A percentile compares a stretch with the other conserved stretches of the same genome.
Conservation (phyloP, 1,140 invertebrate genomes). For the Cephus cinctus region DNA sequence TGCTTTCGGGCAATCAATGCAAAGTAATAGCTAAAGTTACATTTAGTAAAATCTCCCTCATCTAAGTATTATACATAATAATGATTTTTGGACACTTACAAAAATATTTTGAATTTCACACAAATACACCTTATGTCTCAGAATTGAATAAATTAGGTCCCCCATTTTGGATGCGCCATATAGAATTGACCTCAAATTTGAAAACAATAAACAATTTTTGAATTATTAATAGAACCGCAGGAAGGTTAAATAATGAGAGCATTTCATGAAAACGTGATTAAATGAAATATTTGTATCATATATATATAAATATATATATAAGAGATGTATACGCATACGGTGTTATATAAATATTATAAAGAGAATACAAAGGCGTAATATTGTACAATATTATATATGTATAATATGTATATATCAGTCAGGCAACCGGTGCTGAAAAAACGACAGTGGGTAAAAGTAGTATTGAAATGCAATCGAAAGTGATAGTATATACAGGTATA, state of each 20-base stretch:
- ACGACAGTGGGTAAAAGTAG: conserved; percentile 1
- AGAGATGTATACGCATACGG: conserved; percentile 6
- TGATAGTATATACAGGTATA: no score
- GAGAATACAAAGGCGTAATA: conserved; percentile 6
- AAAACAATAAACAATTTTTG: conserved; percentile 2
- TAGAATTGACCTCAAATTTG: background rate
- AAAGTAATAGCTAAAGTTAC: no score
- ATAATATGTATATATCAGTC: conserved; percentile 7
- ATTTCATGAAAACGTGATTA: conserved; percentile 15
- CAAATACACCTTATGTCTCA: no score
- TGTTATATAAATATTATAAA: conserved; percentile 10
- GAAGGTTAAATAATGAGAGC: background rate
- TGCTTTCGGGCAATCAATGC: no score
- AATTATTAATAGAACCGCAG: conserved; percentile 4
- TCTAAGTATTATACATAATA: no score
- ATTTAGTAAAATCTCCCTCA: no score
- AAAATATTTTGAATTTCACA: no score
- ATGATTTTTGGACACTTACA: no score
- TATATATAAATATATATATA: conserved; percentile 18
- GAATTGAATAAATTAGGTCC: no score
- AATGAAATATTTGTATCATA: conserved; percentile 15
- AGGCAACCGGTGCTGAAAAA: conserved; percentile 47
- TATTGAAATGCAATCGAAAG: background rate
- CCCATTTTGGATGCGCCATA: conserved; percentile 18
- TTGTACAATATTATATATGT: background rate